These are phyloP conservation scores for Leistus spinibarbis DNA, from an alignment of 2,888 invertebrate species.

Conservation along the genomic window DNA sequence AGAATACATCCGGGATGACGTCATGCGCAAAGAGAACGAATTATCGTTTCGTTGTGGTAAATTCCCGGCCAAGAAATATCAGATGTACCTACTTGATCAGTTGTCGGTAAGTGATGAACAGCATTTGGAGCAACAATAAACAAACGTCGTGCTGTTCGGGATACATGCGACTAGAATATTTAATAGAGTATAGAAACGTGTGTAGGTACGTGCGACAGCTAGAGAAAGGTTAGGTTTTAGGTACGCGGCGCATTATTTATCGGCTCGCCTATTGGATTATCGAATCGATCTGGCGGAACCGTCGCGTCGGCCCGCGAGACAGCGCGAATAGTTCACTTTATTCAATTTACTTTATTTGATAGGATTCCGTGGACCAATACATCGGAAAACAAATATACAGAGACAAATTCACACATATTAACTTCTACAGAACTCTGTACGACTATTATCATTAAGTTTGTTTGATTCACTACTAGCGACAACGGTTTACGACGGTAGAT, in stretches of 20 bases:
- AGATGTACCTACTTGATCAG: no score
- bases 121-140: background rate
- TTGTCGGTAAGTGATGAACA: background rate
- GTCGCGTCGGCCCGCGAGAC: background rate
- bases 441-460: no score
- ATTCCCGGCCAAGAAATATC: no score
- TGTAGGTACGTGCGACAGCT: background rate
- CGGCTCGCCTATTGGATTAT: constrained; percentile 15
- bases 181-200: constrained; percentile 15
- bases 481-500: no score
- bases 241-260: constrained; percentile 15
- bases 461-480: no score
- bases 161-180: constrained; percentile 15
- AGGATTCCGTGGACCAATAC: constrained; percentile 10
- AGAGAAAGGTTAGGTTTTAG: background rate
- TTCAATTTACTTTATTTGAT: constrained; percentile 23
- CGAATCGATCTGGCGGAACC: constrained; percentile 5
- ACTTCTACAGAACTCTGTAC: background rate
- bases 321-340: constrained; percentile 7
- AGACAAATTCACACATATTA: constrained; percentile 11
- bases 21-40: no score
- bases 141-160: background rate
- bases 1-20: no score
- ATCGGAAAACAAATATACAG: constrained; percentile 12
- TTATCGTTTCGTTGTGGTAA: no score